Base-by-base conservation (phyloP, 2,888 invertebrate genomes). In the Iselma pallidipennis region DNA sequence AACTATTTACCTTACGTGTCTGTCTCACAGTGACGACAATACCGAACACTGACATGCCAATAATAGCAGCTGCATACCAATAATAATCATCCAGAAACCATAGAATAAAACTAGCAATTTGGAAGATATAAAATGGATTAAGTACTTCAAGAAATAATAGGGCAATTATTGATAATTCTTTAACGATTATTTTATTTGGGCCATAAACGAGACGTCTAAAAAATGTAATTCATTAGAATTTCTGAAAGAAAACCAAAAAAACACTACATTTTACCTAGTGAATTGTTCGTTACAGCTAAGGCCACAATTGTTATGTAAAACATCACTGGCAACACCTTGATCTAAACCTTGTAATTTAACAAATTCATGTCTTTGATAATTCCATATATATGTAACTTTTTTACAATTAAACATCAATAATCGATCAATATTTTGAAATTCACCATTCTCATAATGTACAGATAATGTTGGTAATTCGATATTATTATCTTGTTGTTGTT, bases 51-150 rank as follows among this genome's bases (percentile, higher is more conserved):
- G 95, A 93, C 90, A 96, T 94, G 1, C 89, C 73, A 49, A 95
- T 84, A 63, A 97, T 95, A 37, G 94, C 94, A 14, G 90, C 84
- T 21, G 96, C 95, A 80, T 96, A 97, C 77, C 92, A 94, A 74
- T 91, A 89, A 78, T 97, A 97, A 63, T 93, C 88, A 76, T 97
- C 96, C 4, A 90, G 85, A 59, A 94, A 88, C 97, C 97, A 97
- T 56, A 97, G 86, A 9, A 88, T 85, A 66, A 94, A 92, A 50
- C 96, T 95, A 82, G 95, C 94, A 68, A 96, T 80, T 88, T 97
- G 97, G 84, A 97, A 97, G 76, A 96, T 90, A 83, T 97, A 97
- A 84, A 96, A 97, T 3, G 97, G 96, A 81, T 96, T 95, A 71
- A 97, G 87, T 31, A 92, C 90, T 81, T 95, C 95, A 66, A 94